Base-by-base conservation (phyloP, 2,888 invertebrate species). In the Eristalis tenax region DNA sequence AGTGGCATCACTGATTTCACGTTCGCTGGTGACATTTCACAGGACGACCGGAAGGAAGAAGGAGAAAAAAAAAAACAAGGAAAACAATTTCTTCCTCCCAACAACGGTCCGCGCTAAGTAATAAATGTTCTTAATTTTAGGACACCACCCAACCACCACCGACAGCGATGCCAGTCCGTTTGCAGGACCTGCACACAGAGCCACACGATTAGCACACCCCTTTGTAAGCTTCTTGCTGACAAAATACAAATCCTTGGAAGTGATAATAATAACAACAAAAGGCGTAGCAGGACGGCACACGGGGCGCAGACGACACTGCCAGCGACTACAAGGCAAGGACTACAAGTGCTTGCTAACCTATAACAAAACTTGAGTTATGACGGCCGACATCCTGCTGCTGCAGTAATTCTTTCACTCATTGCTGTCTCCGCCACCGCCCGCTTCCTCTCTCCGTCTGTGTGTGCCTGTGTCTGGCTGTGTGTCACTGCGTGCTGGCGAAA, bases 301-400 rank as follows among this genome's bases (percentile, higher is more conserved):
- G 18, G 50, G 50, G 4, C 43, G n/a, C 18, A n/a, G 18, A 50
- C 50, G 18, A n/a, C 18, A 78, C 57, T 38, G 50, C 76, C 28
- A 56, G 5, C 40, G 15, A n/a, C 63, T 63, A 40, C 64, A 56
- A 71, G 26, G 57, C 2, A 64, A 78, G 32, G 63, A 78, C 26
- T 28, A 32, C 32, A 63, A 77, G 63, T 56, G 70, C 63, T 10
- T 10, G 32, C 66, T 63, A 65, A 63, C 50, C 68, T 65, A 68
- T 57, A 76, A 68, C 76, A 76, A 73, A 87, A 73, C 80, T 83
- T 83, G 76, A 87, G 79, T 83, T 87, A 87, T 76, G 73, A 79
- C 76, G 76, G 71, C 73, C 87, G 79, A 83, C 83, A 80, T 83
- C 80, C 79, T 83, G 83, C 87, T 79, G 87, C 15, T 73, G 71